Evolutionary conservation across 2,888 invertebrate genomes (phyloP), one percentile per base, ranked within the genome.

Genomic region (Nomada fucata): DNA sequence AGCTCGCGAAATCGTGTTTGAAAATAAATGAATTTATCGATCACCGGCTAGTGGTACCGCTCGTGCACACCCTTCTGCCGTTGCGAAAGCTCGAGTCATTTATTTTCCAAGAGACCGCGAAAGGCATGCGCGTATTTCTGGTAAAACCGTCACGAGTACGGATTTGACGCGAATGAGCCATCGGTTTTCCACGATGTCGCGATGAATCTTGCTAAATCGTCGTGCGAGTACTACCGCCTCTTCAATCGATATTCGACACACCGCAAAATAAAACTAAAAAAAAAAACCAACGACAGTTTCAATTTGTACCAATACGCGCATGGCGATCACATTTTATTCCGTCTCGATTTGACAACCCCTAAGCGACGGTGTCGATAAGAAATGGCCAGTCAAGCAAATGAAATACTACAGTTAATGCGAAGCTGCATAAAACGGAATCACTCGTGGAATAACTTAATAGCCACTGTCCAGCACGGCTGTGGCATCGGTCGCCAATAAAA

Each of bases 11-110:
- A 73, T 76, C 65, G 79, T 57, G 83, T 81, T 76, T 69, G 79
- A 80, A 82, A 87, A 84, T 85, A 85, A 83, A 88, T 79, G 85
- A 85, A 85, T 86, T 83, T 81, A 88, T 83, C 82, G 83, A 79
- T 79, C 82, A 69, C 63, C 76, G 74, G 20, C 2, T 15, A n/a
- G 52, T 2, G 18, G 18, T 26, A 53, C 26, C 26, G 26, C 20
- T n/a, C 52, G 52, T 64, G n/a, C 74, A 73, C 2, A 57, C 55
- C 23, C 57, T 73, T 68, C 47, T 18, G 5, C 0, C 20, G 53
- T n/a, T n/a, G 55, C 61, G 60, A 67, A 57, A 63, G 36, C 57
- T 55, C 9, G n/a, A 23, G 70, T 77, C 78, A 64, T 88, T 84
- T 84, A 87, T 86, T 84, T 78, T 53, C 76, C 73, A 47, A 76